phyloP scores from a whole-genome alignment of 1,140 invertebrate genomes.

The Drosophila hydei region DNA sequence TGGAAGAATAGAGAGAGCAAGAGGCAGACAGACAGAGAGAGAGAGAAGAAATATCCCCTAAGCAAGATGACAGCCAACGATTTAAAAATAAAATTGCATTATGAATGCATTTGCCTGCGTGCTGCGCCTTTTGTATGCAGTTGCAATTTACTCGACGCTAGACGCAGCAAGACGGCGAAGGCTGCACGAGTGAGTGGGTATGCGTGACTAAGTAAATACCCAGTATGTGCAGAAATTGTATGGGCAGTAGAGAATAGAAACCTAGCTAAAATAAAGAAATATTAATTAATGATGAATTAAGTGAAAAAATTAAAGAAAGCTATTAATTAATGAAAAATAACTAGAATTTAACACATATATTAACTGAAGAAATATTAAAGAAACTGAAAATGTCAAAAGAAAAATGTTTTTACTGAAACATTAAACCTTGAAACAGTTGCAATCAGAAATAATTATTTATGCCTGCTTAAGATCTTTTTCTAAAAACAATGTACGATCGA shows the following conservation, averaged over 20 bases:
- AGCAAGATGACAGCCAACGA: conserved; percentile 53
- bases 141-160: conserved; percentile 42
- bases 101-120: conserved; percentile 60
- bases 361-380: too few species aligned
- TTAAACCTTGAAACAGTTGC: too few species aligned
- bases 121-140: conserved; percentile 40
- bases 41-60: conserved; percentile 4
- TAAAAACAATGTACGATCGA: too few species aligned
- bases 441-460: too few species aligned
- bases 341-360: too few species aligned
- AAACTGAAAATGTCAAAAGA: too few species aligned
- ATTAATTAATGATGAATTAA: too few species aligned
- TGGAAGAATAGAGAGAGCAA: conserved; percentile 9
- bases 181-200: background rate
- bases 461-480: too few species aligned
- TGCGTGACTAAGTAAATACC: conserved; percentile 1
- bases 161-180: conserved; percentile 16
- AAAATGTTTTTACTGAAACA: too few species aligned
- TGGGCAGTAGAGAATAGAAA: background rate
- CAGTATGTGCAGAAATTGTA: background rate
- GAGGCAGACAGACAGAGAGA: background rate
- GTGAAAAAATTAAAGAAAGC: background rate
- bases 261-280: background rate
- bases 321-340: too few species aligned
- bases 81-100: conserved; percentile 82